These are phyloP conservation scores for Oryzias melastigma DNA, from an alignment of 2,113 vertebrate species.

Conservation along the genomic window DNA sequence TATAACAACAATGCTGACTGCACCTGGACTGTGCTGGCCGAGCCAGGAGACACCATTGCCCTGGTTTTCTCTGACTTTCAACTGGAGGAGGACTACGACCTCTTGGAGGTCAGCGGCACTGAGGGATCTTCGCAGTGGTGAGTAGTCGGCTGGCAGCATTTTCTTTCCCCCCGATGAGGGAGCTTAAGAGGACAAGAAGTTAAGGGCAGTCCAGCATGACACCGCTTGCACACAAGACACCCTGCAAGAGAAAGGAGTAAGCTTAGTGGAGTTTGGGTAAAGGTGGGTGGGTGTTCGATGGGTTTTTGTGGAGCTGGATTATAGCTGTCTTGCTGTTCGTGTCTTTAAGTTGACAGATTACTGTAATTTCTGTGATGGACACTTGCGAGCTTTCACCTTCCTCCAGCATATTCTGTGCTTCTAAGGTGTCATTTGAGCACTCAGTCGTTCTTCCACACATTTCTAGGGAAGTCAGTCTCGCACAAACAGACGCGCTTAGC, in stretches of 20 bases:
- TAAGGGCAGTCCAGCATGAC: neutral
- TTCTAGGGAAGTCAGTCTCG: conserved; percentile 39
- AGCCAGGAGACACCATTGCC: conserved; percentile 96
- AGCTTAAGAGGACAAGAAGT: neutral
- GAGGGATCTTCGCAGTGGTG: conserved; percentile 96
- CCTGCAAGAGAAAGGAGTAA: conserved; percentile 7
- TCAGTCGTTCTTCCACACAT: conserved; percentile 16
- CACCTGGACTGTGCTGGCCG: conserved; percentile 97
- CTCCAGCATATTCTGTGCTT: conserved; percentile 6
- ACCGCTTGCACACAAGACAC: neutral
- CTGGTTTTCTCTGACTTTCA: conserved; percentile 97
- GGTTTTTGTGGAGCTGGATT: neutral
- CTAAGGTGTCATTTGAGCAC: conserved; percentile 41
- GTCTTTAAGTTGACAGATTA: conserved; percentile 1
- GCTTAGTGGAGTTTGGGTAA: conserved; percentile 7
- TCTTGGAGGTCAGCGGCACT: conserved; percentile 94
- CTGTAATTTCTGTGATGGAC: conserved; percentile 4
- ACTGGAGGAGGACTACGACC: conserved; percentile 95
- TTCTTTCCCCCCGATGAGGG: conserved; percentile 8
- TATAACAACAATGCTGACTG: conserved; percentile 97
- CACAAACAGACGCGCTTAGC: conserved; percentile 53
- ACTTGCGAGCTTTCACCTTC: conserved; percentile 12
- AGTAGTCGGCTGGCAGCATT: conserved; percentile 50
- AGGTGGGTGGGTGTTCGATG: conserved; percentile 4
- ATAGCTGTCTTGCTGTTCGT: neutral